These are phyloP conservation scores for Chlorodrepanis virens DNA, from an alignment of 2,113 vertebrate genomes.

Conservation along the genomic window DNA sequence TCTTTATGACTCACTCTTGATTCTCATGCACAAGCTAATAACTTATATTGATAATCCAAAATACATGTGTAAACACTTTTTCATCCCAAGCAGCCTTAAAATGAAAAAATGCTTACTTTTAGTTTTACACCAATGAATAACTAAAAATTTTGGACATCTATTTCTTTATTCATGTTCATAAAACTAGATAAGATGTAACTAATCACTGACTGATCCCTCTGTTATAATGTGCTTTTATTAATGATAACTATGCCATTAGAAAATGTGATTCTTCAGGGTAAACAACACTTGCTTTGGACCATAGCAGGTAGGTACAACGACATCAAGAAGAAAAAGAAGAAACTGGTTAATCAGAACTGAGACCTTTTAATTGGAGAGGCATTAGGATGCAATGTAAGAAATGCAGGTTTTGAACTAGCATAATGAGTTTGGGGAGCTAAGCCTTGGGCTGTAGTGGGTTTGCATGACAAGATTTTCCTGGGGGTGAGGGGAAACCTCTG, in stretches of 20 bases:
- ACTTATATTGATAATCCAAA: background rate
- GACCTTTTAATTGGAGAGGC: background rate
- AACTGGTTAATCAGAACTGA: background rate
- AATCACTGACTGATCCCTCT: background rate
- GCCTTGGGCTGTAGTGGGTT: background rate
- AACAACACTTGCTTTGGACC: background rate
- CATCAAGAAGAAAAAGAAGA: background rate
- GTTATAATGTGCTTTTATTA: background rate
- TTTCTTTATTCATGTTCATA: background rate
- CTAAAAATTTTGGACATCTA: background rate
- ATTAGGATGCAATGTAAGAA: background rate
- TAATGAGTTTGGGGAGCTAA: background rate
- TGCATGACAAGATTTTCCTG: background rate
- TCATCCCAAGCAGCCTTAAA: background rate
- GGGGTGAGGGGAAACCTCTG: background rate
- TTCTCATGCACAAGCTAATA: background rate
- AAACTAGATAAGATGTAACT: background rate
- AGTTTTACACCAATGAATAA: background rate
- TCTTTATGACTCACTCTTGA: background rate
- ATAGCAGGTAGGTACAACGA: background rate
- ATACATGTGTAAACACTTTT: background rate
- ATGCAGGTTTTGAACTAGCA: background rate
- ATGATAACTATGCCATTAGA: background rate
- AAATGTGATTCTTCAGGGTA: background rate
- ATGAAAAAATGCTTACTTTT: background rate